phyloP scores from a whole-genome alignment of 2,113 vertebrate genomes.

The Antechinus stuartii region DNA sequence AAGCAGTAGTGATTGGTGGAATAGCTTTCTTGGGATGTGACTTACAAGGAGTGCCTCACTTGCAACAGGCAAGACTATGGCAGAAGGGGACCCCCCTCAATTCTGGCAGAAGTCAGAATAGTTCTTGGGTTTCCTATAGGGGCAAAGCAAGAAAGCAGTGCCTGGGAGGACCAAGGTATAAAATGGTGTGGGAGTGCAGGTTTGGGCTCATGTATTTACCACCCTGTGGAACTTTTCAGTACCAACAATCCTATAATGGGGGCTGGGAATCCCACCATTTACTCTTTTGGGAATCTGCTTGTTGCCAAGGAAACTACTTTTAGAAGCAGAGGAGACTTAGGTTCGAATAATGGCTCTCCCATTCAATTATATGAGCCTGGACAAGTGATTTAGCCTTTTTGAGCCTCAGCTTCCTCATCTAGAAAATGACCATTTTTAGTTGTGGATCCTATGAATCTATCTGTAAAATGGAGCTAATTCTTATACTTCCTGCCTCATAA shows the following conservation, averaged over 20 bases:
- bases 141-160: not conserved
- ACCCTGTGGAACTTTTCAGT: not conserved
- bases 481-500: not conserved
- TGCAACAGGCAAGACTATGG: not conserved
- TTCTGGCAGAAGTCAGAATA: conserved; percentile 7
- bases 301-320: not conserved
- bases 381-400: not conserved
- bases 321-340: not conserved
- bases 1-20: not conserved
- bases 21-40: conserved; percentile 47
- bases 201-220: not conserved
- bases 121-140: conserved; percentile 61
- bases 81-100: not conserved
- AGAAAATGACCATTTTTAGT: not conserved
- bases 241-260: not conserved
- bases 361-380: not conserved
- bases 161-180: not conserved
- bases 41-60: conserved; percentile 37
- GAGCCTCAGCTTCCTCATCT: not conserved
- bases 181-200: not conserved
- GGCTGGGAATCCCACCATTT: not conserved
- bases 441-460: not conserved
- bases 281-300: not conserved
- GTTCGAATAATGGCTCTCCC: not conserved
- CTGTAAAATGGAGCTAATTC: not conserved